Conservation (phyloP, 2,888 invertebrate species). For the Merodon equestris region DNA sequence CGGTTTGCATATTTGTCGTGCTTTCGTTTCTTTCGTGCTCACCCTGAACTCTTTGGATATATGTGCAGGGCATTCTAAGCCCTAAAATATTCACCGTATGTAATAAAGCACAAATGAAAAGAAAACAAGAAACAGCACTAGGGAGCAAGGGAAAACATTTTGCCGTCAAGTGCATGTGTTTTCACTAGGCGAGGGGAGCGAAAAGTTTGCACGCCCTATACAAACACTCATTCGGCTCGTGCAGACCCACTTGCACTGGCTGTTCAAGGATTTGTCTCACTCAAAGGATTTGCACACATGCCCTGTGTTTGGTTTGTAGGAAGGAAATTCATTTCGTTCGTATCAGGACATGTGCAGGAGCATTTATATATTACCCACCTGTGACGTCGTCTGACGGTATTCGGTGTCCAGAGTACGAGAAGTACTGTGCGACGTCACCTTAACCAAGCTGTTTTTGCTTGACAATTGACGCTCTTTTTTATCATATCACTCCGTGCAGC, state of each 20-base stretch:
- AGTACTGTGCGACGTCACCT: no score
- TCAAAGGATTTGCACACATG: conserved; percentile 55
- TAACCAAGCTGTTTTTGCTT: no score
- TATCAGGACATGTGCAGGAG: conserved; percentile 63
- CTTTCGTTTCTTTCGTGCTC: conserved; percentile 31
- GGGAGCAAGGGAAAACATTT: conserved; percentile 48
- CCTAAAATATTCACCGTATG: conserved; percentile 60
- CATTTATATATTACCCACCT: conserved; percentile 57
- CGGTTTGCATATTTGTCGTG: conserved; percentile 61
- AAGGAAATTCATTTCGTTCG: conserved; percentile 52
- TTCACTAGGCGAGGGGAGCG: conserved; percentile 49
- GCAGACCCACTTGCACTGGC: conserved; percentile 36
- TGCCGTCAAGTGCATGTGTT: conserved; percentile 64
- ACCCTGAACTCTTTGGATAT: conserved; percentile 40
- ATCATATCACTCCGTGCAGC: no score
- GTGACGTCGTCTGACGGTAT: conserved; percentile 45
- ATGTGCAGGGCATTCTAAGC: conserved; percentile 33
- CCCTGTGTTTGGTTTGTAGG: conserved; percentile 41
- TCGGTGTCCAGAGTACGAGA: no score
- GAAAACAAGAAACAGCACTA: conserved; percentile 47
- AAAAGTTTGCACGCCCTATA: conserved; percentile 29
- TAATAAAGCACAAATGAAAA: conserved; percentile 64
- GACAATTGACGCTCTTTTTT: no score
- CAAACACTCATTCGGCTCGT: conserved; percentile 30
- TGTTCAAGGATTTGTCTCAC: conserved; percentile 64